These are phyloP conservation scores for Phataginus tetradactyla DNA, from an alignment of 2,797 vertebrate genomes.

Conservation along the genomic window DNA sequence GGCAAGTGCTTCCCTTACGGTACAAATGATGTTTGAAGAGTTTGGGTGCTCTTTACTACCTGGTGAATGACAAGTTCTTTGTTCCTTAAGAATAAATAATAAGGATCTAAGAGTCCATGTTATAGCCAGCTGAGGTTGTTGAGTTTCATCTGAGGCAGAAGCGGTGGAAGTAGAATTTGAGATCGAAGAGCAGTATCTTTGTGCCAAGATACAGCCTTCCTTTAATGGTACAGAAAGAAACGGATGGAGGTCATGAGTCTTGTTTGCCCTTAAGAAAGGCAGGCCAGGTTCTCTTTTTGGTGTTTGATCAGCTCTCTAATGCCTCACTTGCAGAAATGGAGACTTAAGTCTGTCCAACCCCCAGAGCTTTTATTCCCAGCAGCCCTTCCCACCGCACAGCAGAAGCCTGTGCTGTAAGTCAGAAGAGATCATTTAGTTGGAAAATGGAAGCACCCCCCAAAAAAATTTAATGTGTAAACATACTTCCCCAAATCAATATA, in stretches of 20 bases:
- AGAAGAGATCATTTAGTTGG: not conserved
- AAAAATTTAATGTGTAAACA: constrained; percentile 15
- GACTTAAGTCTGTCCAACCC: not conserved
- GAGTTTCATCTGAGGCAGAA: not conserved
- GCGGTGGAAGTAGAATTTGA: not conserved
- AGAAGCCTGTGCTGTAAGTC: not conserved
- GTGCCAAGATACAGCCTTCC: not conserved
- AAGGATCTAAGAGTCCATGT: not conserved
- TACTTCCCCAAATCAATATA: constrained; percentile 29
- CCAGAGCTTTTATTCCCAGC: not conserved
- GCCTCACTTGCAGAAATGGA: not conserved
- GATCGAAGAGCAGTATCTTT: not conserved
- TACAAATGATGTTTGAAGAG: constrained; percentile 62
- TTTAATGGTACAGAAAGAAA: not conserved
- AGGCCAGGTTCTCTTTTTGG: not conserved
- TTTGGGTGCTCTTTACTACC: not conserved
- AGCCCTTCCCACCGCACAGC: not conserved
- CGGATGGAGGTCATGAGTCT: accelerated
- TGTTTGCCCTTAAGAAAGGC: not conserved
- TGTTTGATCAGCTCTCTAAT: not conserved
- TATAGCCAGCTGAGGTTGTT: not conserved
- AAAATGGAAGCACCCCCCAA: constrained; percentile 3
- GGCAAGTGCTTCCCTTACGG: constrained; percentile 79
- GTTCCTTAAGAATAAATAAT: constrained; percentile 44
- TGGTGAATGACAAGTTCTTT: not conserved